Conservation (phyloP, 2,113 vertebrate genomes). For the Colaptes auratus region DNA sequence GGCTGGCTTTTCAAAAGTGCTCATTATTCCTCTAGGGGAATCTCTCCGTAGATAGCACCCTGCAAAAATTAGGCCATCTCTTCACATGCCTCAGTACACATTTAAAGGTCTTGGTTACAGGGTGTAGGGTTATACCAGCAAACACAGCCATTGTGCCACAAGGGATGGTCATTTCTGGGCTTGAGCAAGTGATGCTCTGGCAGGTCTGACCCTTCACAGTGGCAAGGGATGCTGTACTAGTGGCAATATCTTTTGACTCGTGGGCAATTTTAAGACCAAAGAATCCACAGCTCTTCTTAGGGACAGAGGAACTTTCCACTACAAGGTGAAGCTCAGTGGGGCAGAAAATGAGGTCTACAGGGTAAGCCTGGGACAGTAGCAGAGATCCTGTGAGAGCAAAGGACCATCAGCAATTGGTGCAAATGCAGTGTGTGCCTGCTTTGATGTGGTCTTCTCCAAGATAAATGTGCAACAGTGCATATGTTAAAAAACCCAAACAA, state of each 20-base stretch:
- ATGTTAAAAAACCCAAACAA: background rate
- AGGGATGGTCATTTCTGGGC: background rate
- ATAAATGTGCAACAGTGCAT: background rate
- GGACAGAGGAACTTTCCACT: background rate
- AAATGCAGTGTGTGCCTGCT: background rate
- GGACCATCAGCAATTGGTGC: background rate
- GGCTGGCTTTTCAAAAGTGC: background rate
- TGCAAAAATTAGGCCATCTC: background rate
- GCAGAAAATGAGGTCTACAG: background rate
- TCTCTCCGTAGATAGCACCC: background rate
- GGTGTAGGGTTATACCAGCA: background rate
- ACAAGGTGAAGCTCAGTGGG: background rate
- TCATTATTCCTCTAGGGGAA: background rate
- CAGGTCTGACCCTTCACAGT: background rate
- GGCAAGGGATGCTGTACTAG: background rate
- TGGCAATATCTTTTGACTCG: background rate
- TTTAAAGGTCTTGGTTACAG: background rate
- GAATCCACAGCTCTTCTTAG: background rate
- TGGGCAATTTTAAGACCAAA: background rate
- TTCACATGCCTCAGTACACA: rapidly evolving
- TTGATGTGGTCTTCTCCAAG: background rate
- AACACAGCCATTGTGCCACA: background rate
- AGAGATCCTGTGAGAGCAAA: background rate
- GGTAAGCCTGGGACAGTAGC: background rate
- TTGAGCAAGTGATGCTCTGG: background rate